Evolutionary conservation across 2,888 invertebrate genomes (phyloP).

Genomic region (Tinea trinotella): DNA sequence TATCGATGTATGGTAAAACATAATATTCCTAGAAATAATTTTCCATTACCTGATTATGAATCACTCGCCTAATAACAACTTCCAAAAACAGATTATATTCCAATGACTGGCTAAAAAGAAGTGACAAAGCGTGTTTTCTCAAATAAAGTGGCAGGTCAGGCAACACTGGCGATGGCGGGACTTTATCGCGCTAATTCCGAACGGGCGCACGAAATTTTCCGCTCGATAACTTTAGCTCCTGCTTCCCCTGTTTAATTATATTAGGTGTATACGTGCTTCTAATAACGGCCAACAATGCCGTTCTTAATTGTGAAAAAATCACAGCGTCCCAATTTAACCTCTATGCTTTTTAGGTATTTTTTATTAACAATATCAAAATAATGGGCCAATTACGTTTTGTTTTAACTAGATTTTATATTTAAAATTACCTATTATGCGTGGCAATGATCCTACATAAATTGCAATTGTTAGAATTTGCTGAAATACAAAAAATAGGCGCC

Average conservation of each 20-base stretch:
- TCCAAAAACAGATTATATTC: slow-evolving; percentile 15
- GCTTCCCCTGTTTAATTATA: slow-evolving; percentile 24
- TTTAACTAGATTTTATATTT: not conserved
- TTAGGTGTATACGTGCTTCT: slow-evolving; percentile 21
- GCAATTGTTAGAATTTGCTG: not conserved
- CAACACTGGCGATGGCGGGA: slow-evolving; percentile 21
- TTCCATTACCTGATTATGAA: not conserved
- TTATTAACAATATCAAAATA: not conserved
- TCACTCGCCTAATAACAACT: slow-evolving; percentile 1
- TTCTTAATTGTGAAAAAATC: slow-evolving; percentile 19
- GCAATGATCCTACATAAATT: not conserved
- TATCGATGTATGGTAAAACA: not conserved
- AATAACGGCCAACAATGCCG: slow-evolving; percentile 22
- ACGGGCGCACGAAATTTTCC: slow-evolving; percentile 32
- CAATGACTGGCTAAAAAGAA: slow-evolving; percentile 18
- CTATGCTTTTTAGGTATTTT: not conserved
- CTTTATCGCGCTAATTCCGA: slow-evolving; percentile 28
- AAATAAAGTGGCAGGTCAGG: slow-evolving; percentile 22
- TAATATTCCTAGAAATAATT: not conserved
- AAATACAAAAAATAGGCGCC: not conserved
- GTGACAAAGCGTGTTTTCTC: slow-evolving; percentile 19
- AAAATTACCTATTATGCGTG: too few species aligned
- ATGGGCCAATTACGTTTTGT: not conserved
- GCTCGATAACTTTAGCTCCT: slow-evolving; percentile 30
- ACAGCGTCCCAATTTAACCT: not conserved